Evolutionary conservation across 2,113 vertebrate species (phyloP).

Genomic region (Saimiri boliviensis): DNA sequence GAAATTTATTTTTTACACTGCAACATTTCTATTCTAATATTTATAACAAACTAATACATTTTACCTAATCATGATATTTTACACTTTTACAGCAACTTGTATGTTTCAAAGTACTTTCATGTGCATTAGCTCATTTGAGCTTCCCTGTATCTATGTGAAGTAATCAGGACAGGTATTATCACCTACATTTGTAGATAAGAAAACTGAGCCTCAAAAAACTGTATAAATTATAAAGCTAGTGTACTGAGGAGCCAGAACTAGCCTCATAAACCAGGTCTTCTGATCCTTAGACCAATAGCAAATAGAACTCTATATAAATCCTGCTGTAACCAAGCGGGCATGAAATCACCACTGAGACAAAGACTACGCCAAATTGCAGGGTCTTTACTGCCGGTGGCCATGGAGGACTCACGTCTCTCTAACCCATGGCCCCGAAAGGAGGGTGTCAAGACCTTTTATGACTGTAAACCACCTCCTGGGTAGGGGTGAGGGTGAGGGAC

Average conservation of each 20-base stretch:
- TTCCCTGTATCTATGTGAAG: not conserved
- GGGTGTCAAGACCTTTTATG: too few species aligned
- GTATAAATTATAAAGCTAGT: not conserved
- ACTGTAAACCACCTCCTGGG: too few species aligned
- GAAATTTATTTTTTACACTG: not conserved
- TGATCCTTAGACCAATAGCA: not conserved
- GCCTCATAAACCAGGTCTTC: not conserved
- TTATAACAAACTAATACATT: not conserved
- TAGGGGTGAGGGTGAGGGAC: too few species aligned
- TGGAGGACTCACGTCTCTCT: too few species aligned
- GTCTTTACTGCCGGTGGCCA: too few species aligned
- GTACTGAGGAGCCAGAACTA: not conserved
- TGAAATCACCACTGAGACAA: too few species aligned
- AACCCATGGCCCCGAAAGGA: too few species aligned
- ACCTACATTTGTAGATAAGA: not conserved
- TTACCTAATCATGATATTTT: not conserved
- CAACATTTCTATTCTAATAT: not conserved
- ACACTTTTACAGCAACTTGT: not conserved
- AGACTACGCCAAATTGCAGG: too few species aligned
- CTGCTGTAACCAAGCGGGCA: fast-evolving
- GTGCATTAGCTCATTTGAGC: not conserved
- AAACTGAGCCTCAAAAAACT: not conserved
- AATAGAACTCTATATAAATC: not conserved
- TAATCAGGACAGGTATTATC: not conserved
- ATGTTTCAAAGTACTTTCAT: not conserved